Evolutionary conservation across 2,797 vertebrate genomes (phyloP).

Genomic region (Coilia nasus): DNA sequence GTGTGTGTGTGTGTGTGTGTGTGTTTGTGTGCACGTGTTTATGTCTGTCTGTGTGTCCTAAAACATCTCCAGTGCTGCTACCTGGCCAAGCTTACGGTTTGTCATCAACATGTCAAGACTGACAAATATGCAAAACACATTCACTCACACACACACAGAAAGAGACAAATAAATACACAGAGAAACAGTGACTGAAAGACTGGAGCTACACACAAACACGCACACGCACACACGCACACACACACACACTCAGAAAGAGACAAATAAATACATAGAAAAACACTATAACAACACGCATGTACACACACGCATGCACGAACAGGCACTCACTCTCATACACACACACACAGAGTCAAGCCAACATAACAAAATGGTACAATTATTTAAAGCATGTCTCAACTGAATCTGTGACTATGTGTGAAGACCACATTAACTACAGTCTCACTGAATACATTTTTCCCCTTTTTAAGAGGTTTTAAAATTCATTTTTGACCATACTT

Average conservation of each 20-base stretch:
- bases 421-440: background rate
- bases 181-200: background rate
- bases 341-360: conserved; percentile 15
- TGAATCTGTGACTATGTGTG: background rate
- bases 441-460: background rate
- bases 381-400: background rate
- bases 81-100: conserved; percentile 13
- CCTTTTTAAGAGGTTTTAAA: background rate
- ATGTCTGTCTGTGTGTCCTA: too few relatives aligned
- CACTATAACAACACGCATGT: background rate
- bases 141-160: too few relatives aligned
- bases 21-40: too few relatives aligned
- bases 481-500: background rate
- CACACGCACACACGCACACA: background rate
- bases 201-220: background rate
- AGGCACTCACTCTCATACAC: background rate
- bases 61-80: too few relatives aligned
- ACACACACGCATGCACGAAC: background rate
- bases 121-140: too few relatives aligned
- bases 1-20: too few relatives aligned
- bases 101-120: background rate
- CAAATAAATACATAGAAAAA: background rate
- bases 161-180: conserved; percentile 5
- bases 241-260: background rate
- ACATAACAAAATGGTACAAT: conserved; percentile 41